These are phyloP conservation scores for Drosophila mojavensis DNA, from an alignment of 1,140 invertebrate genomes.

Conservation along the genomic window DNA sequence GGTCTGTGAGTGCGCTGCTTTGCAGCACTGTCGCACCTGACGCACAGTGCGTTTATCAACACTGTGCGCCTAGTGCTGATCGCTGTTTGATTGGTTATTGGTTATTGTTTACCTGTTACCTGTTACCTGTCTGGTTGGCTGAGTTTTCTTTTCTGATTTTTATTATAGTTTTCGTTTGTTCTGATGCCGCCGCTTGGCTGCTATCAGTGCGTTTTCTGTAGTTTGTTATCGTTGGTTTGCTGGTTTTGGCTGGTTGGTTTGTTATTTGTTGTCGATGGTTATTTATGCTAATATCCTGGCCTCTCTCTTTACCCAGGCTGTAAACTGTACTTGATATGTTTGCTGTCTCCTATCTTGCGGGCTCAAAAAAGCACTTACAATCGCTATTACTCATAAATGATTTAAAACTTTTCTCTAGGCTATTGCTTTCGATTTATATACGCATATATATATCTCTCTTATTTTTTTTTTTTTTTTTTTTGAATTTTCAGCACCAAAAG, in stretches of 20 bases:
- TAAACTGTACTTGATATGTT: conserved; percentile 64
- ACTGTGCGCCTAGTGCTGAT: conserved; percentile 18
- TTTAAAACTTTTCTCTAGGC: conserved; percentile 52
- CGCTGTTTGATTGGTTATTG: conserved; percentile 20
- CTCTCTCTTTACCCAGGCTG: conserved; percentile 33
- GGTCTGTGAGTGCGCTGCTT: conserved; percentile 27
- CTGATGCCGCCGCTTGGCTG: conserved; percentile 13
- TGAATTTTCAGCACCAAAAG: conserved; percentile 61
- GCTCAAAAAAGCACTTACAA: conserved; percentile 36
- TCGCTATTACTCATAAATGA: conserved; percentile 29
- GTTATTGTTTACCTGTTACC: conserved; percentile 18
- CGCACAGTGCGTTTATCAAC: conserved; percentile 29
- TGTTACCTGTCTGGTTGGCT: conserved; percentile 40
- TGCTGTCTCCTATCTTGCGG: not conserved
- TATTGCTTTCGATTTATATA: conserved; percentile 47
- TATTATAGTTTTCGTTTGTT: conserved; percentile 11
- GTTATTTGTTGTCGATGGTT: conserved; percentile 49
- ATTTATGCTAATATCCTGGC: conserved; percentile 48
- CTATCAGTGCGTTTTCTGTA: conserved; percentile 25
- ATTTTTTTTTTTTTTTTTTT: too few relatives aligned
- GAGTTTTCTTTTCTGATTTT: not conserved
- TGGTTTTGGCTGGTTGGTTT: conserved; percentile 30
- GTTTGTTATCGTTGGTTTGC: conserved; percentile 26
- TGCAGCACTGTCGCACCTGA: conserved; percentile 29
- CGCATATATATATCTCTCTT: not conserved